Evolutionary conservation across 1,140 invertebrate genomes (phyloP).

Genomic region (Acromyrmex charruanus): DNA sequence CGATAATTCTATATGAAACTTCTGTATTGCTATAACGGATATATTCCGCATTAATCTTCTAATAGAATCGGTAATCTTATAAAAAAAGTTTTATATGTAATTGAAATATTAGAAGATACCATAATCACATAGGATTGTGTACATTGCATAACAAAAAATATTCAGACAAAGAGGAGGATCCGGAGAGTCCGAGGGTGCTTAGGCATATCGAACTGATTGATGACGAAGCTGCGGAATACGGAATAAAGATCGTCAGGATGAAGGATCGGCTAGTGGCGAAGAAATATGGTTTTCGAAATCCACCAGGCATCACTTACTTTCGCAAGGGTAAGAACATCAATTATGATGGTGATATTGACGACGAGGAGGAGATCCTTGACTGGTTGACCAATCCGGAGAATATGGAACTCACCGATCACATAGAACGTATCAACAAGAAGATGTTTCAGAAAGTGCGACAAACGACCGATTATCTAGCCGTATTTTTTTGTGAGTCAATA

Average conservation of each 20-base stretch:
- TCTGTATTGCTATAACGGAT: background rate
- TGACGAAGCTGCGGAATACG: constrained; percentile 96
- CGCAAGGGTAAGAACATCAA: constrained; percentile 96
- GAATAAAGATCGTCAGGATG: constrained; percentile 96
- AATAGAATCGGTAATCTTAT: background rate
- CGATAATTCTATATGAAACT: background rate
- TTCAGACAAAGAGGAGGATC: constrained; percentile 94
- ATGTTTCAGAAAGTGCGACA: constrained; percentile 97
- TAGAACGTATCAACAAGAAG: constrained; percentile 96
- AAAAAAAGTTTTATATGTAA: background rate
- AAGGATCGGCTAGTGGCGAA: constrained; percentile 96
- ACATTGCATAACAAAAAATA: constrained; percentile 33
- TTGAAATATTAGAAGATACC: background rate
- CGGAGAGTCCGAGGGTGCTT: constrained; percentile 91
- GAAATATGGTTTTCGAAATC: constrained; percentile 96
- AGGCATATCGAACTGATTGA: constrained; percentile 96
- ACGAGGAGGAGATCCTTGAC: constrained; percentile 97
- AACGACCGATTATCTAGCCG: constrained; percentile 96
- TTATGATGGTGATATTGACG: constrained; percentile 96
- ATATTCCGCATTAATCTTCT: background rate
- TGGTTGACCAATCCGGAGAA: constrained; percentile 97
- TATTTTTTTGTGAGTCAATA: constrained; percentile 96
- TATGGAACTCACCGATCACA: constrained; percentile 97
- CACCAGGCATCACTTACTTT: constrained; percentile 96
- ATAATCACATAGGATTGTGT: background rate